Evolutionary conservation across 2,888 invertebrate species (phyloP), one percentile per base, ranked within the genome.

Genomic region (Tipula unca): DNA sequence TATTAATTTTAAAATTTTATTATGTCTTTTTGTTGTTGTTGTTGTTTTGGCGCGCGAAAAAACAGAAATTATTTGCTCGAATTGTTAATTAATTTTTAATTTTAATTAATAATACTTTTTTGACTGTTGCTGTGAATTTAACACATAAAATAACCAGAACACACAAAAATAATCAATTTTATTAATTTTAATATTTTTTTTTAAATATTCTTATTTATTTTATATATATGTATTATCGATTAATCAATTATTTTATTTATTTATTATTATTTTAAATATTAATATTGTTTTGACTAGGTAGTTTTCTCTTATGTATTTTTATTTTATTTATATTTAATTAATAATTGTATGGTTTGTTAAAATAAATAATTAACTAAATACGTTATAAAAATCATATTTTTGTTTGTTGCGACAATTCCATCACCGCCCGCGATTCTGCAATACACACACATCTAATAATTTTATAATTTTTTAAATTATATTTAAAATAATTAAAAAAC

Each of bases 281-380:
- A 69, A 69, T 69, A 69, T 69, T 69, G 69, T 69, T 69, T 69
- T 69, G 69, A 69, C 69, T 69, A 69, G 48, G 69, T 69, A 69
- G 69, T 69, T 69, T 25, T 69, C 69, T 25, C 69, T 69, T 69
- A 69, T 69, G 6, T 69, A 69, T 17, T 48, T 39, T 48, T 48
- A 48, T 48, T 48, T 48, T 48, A 69, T 25, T 69, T 69, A 69
- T 69, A 25, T 69, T 69, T 25, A 25, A 54, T 54, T 54, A 54
- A 54, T 54, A 54, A 54, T 3, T 69, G n/a, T n/a, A 3, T 25
- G 8, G 48, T 69, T 69, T 20, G 20, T 69, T 69, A 69, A 25
- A 69, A 69, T 69, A 69, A 69, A 69, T 69, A 69, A 69, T 69
- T 69, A 69, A 69, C 69, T 69, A 69, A 69, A 25, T 10, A 6